Evolutionary conservation across 1,140 invertebrate species (phyloP), one percentile per base, ranked within the genome.

Genomic region (Drosophila nasuta): DNA sequence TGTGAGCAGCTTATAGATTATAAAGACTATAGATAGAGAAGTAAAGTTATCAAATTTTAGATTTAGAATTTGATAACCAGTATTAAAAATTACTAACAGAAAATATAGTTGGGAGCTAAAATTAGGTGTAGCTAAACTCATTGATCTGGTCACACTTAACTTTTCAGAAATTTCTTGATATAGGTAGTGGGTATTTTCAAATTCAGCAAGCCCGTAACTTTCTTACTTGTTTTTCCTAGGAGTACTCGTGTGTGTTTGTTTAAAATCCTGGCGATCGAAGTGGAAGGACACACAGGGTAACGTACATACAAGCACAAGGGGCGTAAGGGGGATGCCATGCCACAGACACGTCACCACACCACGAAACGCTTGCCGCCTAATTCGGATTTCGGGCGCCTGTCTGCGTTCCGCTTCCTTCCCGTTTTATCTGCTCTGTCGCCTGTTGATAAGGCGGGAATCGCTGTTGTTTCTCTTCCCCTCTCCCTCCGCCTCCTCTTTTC

Each of bases 201-300:
- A 10, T 10, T 38, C 7, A 38, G 35, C 6, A 8, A 8, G 8
- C 35, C 1, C 8, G 20, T 11, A 15, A n/a, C 41, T 3, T n/a
- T 3, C 7, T 8, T 38, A 8, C 7, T 38, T 38, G 7, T 10
- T 38, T 38, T 38, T 38, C 8, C 7, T 10, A 33, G 30, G 15
- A 8, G 10, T 38, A 45, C 58, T 17, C 7, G 20, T 70, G 48
- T 49, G 51, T 41, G 15, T 7, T 28, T 58, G 63, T 69, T 41
- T 70, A 48, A 52, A 79, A 52, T 74, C 64, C 77, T 59, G 65
- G 17, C 75, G 77, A 79, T 79, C 77, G 69, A 69, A 65, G 59
- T 70, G 75, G 35, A 51, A 8, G 52, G 28, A 43, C 20, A 4
- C 6, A 38, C 5, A 1, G 33, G 33, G 33, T 7, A 33, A 8